Evolutionary conservation across 2,888 invertebrate genomes (phyloP).

Genomic region (Napeogenes inachia): DNA sequence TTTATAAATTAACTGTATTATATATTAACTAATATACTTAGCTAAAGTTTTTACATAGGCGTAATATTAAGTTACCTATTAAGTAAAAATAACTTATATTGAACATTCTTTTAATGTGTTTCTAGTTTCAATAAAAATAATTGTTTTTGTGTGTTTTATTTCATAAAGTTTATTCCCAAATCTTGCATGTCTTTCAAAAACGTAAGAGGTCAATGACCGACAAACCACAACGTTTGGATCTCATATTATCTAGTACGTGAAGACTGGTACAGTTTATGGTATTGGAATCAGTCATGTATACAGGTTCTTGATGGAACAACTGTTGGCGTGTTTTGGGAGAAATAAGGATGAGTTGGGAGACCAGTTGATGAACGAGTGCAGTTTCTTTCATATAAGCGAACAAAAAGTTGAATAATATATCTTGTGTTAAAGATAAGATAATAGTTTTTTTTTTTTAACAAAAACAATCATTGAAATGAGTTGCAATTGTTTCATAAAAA

Average conservation of each 20-base stretch:
- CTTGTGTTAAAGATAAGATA: too few relatives aligned
- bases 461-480: too few relatives aligned
- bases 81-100: not conserved
- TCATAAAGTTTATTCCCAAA: conserved; percentile 7
- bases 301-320: not conserved
- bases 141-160: conserved; percentile 33
- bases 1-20: too few relatives aligned
- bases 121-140: conserved; percentile 28
- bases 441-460: too few relatives aligned
- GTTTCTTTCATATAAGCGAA: not conserved
- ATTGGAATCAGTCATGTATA: not conserved
- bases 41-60: too few relatives aligned
- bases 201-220: not conserved
- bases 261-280: not conserved
- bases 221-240: not conserved
- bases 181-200: not conserved
- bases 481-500: too few relatives aligned
- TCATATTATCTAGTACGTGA: not conserved
- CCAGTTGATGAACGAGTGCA: too few relatives aligned
- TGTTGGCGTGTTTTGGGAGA: too few relatives aligned
- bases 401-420: not conserved
- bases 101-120: conserved; percentile 2
- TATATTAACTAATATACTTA: too few relatives aligned
- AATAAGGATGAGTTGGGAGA: too few relatives aligned
- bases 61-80: too few relatives aligned